Evolutionary conservation across 2,113 vertebrate species (phyloP), one percentile per base, ranked within the genome.

Genomic region (Anolis carolinensis): DNA sequence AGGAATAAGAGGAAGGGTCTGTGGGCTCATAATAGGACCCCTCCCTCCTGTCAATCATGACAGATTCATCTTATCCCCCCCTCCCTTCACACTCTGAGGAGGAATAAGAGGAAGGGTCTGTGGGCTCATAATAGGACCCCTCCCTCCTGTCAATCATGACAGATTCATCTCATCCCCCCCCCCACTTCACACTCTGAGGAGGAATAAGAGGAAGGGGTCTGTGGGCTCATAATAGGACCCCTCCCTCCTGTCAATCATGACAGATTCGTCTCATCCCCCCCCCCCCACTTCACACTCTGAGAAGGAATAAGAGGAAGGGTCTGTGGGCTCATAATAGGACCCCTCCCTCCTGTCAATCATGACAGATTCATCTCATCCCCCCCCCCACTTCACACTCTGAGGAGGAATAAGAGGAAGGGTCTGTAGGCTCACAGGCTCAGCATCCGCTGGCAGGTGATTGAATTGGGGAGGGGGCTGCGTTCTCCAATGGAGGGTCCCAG

Each of bases 401-500:
- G 73, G 20, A 82, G 63, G 39, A 44, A 44, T 44, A 44, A 44
- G 39, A 44, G 39, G 39, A 44, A 5, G 39, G 39, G 39, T 44
- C 39, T 44, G 77, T 0, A 82, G 88, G 86, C 30, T 78, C 92
- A 0, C 36, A 8, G 65, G 91, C 86, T 70, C 92, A 77, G 93
- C 93, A 87, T 89, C 75, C 81, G 23, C 74, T 34, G 87, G 93
- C 91, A 88, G 94, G 93, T 89, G 94, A 86, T 89, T 27, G 90
- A 34, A n/a, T 30, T 4, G 80, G 86, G 86, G 86, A 48, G 23
- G 44, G 44, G 39, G 39, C 39, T 44, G 39, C 39, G 39, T 44
- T 5, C 39, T 44, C 39, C 39, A 44, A 44, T 44, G 39, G 39
- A 44, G 39, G 39, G 39, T 44, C 39, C 39, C 39, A 44, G 39